A percentile compares a stretch with the other conserved stretches of the same genome.
Evolutionary conservation across 2,888 invertebrate species (phyloP).

Genomic region (Orthosia incerta): DNA sequence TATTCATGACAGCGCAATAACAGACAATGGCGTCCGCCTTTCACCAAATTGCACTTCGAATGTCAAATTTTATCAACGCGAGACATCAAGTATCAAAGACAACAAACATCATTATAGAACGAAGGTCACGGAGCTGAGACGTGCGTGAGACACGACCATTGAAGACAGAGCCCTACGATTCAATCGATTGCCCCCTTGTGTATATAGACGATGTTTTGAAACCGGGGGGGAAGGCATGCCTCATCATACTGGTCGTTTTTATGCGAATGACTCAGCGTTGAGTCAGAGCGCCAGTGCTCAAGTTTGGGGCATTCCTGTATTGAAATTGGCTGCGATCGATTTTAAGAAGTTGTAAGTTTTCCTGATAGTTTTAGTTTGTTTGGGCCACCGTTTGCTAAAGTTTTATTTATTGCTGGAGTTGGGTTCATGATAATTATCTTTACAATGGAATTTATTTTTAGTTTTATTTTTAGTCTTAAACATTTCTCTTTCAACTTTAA

Average conservation of each 20-base stretch:
- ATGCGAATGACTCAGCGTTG: conserved; percentile 62
- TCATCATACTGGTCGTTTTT: conserved; percentile 51
- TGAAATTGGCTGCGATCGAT: conserved; percentile 39
- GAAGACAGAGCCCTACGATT: conserved; percentile 53
- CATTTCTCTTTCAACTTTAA: neutral
- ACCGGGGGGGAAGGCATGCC: conserved; percentile 37
- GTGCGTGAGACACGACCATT: conserved; percentile 63
- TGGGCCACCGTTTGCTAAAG: conserved; percentile 1
- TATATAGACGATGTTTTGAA: conserved; percentile 4
- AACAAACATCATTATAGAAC: conserved; percentile 58
- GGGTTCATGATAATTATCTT: neutral
- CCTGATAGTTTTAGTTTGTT: conserved; percentile 26
- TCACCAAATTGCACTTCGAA: conserved; percentile 36
- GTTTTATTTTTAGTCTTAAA: conserved; percentile 1
- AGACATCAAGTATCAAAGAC: conserved; percentile 51
- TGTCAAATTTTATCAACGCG: conserved; percentile 40
- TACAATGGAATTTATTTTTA: neutral
- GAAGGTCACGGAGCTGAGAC: conserved; percentile 59
- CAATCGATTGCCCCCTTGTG: conserved; percentile 47
- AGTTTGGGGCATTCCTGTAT: conserved; percentile 64
- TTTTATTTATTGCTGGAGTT: conserved; percentile 22
- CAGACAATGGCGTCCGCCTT: conserved; percentile 22
- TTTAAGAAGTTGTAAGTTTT: conserved; percentile 28
- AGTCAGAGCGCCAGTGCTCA: conserved; percentile 55
- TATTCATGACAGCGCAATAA: neutral